Base-by-base conservation (phyloP, 1,140 invertebrate genomes). In the Planococcus citri region DNA sequence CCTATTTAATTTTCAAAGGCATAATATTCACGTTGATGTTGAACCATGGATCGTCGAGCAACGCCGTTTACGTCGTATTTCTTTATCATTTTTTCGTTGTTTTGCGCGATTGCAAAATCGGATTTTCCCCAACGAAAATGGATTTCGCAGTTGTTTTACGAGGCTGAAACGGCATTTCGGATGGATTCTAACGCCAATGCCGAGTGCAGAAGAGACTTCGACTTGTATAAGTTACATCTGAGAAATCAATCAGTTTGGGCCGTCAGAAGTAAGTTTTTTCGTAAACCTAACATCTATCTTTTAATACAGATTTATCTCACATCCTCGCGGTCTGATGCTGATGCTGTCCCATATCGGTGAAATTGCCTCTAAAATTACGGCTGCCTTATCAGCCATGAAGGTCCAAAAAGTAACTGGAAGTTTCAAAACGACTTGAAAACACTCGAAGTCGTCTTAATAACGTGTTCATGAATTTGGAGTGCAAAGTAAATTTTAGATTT, bases 1-100 rank as follows among this genome's bases (percentile, higher is more conserved):
- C n/a, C n/a, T n/a, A n/a, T n/a, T n/a, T 60, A 60, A 60, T 60
- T 41, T 60, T 60, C 21, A 60, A 4, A 37, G n/a, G n/a, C n/a
- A n/a, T n/a, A n/a, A 37, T 9, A 20, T 60, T n/a, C 20, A 20
- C 21, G 17, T 60, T 22, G 57, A 22, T 60, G 21, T 8, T 60
- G 6, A 60, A 60, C 21, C 57, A 60, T 60, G 57, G 57, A 60
- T 20, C 17, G 57, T 60, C 57, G 57, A 60, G 21, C 8, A 60
- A n/a, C 21, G 20, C 4, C 57, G 17, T 8, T 22, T 17, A 8
- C n/a, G n/a, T n/a, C 57, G 21, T 60, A 20, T 60, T 60, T 17
- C 21, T 4, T 60, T 20, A 9, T 60, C 57, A n/a, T 17, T 60
- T 9, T 9, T 20, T 60, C 20, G 57, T 60, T 17, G 57, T 17